These are phyloP conservation scores for Chrysaora quinquecirrha DNA, from an alignment of 30 jellyfish, hydroid and myxozoan genomes.

Conservation along the genomic window DNA sequence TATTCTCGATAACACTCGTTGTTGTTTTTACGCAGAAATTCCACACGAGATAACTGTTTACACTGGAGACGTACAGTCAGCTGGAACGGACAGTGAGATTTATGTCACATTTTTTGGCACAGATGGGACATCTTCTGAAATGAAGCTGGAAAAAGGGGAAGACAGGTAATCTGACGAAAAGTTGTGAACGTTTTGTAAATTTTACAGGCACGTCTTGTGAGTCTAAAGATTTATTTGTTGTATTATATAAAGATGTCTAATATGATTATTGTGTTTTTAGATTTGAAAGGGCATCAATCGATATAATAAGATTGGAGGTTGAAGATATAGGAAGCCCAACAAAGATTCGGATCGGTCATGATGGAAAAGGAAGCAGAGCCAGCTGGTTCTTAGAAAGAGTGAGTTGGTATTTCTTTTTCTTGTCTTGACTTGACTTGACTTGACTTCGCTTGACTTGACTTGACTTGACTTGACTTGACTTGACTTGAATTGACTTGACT, in stretches of 20 bases:
- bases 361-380: constrained; percentile 92
- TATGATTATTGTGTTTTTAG: too few species aligned
- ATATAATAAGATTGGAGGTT: constrained; percentile 72
- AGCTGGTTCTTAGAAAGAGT: constrained; percentile 96
- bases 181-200: too few species aligned
- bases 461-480: too few species aligned
- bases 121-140: constrained; percentile 82
- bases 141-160: constrained; percentile 88
- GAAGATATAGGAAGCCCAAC: constrained; percentile 93
- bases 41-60: constrained; percentile 89
- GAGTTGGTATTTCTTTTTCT: too few species aligned
- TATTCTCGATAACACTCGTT: too few species aligned
- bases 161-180: constrained; percentile 81
- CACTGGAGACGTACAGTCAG: constrained; percentile 88
- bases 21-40: constrained; percentile 61
- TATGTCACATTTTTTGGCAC: constrained; percentile 79
- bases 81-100: constrained; percentile 93
- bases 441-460: too few species aligned
- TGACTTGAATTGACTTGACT: too few species aligned
- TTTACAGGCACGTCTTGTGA: too few species aligned
- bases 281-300: constrained; percentile 91
- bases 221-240: too few species aligned
- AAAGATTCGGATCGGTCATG: constrained; percentile 77
- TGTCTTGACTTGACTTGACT: too few species aligned
- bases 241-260: too few species aligned